phyloP scores from a whole-genome alignment of 2,888 invertebrate genomes.

The Poecilobothrus nobilitatus region DNA sequence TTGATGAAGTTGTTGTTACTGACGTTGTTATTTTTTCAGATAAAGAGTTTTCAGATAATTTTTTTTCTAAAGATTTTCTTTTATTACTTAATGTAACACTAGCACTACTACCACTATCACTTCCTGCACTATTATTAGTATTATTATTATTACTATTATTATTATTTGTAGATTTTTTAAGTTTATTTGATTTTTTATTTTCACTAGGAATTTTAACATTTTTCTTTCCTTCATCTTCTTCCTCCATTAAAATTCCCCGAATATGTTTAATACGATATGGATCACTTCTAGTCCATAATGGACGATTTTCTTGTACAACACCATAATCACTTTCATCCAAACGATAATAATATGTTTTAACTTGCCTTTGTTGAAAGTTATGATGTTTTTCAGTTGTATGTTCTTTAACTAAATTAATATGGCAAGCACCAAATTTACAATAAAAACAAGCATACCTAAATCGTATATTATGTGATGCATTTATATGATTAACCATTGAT shows the following conservation, averaged over 20 bases:
- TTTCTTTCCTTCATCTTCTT: conserved; percentile 33
- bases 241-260: conserved; percentile 53
- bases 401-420: conserved; percentile 50
- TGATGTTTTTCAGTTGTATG: conserved; percentile 55
- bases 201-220: background rate
- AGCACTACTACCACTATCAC: background rate
- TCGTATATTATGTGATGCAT: conserved; percentile 41
- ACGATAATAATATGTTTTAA: conserved; percentile 24
- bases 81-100: background rate
- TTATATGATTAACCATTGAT: conserved; percentile 44
- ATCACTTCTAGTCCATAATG: conserved; percentile 54
- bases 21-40: background rate
- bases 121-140: background rate
- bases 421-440: conserved; percentile 11
- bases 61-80: background rate
- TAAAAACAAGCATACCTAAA: conserved; percentile 30
- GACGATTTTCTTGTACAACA: conserved; percentile 37
- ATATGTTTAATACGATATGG: conserved; percentile 50
- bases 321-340: background rate
- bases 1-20: background rate
- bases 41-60: background rate
- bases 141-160: too few species aligned
- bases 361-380: conserved; percentile 35
- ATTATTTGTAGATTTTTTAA: background rate
- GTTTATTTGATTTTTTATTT: background rate